Conservation (phyloP, 2,888 invertebrate species). For the Caenorhabditis sinica region DNA sequence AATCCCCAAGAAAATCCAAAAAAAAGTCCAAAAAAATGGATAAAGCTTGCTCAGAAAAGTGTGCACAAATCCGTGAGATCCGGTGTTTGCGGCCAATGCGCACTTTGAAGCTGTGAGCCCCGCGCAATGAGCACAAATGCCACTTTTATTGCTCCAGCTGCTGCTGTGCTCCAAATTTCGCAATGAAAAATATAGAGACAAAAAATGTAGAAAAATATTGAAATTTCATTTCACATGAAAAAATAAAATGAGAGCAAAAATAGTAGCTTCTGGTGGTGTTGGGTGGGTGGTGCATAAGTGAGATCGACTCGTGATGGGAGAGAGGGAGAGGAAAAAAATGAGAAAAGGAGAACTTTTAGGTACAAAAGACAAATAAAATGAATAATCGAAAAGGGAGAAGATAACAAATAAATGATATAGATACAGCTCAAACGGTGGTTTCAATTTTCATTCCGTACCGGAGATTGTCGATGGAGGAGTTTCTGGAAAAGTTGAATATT, state of each 20-base stretch:
- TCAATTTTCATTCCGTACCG: slow-evolving; percentile 61
- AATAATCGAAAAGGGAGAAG: neutral
- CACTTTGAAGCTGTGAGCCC: neutral
- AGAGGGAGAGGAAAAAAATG: slow-evolving; percentile 14
- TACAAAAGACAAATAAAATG: slow-evolving; percentile 26
- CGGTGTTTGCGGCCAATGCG: slow-evolving; percentile 44
- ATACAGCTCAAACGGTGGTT: slow-evolving; percentile 53
- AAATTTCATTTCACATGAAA: neutral
- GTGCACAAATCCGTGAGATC: slow-evolving; percentile 35
- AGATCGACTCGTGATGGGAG: slow-evolving; percentile 63
- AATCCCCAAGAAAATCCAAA: neutral
- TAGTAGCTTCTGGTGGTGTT: too few relatives aligned
- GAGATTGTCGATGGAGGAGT: slow-evolving; percentile 54
- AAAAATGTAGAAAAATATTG: neutral
- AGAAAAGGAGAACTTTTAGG: slow-evolving; percentile 27
- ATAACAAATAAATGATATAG: slow-evolving; percentile 15
- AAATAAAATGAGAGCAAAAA: neutral
- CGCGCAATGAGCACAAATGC: neutral
- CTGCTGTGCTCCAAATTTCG: neutral
- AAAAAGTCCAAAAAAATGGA: slow-evolving; percentile 6
- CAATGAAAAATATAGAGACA: too few relatives aligned
- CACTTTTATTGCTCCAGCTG: slow-evolving; percentile 47
- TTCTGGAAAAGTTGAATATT: slow-evolving; percentile 16
- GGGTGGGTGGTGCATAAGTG: slow-evolving; percentile 46
- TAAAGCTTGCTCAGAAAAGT: slow-evolving; percentile 16